Evolutionary conservation across 1,140 invertebrate species (phyloP).

Genomic region (Drosophila pandora): DNA sequence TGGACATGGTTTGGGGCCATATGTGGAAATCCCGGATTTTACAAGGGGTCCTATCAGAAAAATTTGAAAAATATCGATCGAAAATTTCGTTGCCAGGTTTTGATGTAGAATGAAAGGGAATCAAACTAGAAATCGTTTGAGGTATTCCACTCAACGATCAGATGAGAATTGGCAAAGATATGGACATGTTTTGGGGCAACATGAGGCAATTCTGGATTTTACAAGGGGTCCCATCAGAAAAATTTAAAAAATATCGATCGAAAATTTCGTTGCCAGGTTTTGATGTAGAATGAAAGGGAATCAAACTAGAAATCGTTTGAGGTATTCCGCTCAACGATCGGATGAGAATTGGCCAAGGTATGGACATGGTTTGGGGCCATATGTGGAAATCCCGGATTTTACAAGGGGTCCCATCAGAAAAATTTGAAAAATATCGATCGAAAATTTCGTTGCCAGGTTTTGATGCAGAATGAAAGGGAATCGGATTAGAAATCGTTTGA

Average conservation of each 20-base stretch:
- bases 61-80: background rate
- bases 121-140: background rate
- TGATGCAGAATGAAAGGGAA: no score
- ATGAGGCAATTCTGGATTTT: background rate
- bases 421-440: background rate
- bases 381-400: no score
- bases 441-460: background rate
- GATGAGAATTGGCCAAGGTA: background rate
- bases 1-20: background rate
- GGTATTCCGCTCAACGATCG: background rate
- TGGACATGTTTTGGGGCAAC: background rate
- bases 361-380: background rate
- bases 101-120: background rate
- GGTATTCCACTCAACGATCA: background rate
- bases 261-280: background rate
- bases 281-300: no score
- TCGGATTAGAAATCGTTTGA: background rate
- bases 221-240: background rate
- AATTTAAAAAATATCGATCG: background rate
- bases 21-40: no score
- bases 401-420: background rate
- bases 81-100: background rate
- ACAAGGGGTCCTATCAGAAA: no score
- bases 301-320: background rate
- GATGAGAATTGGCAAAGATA: background rate